Evolutionary conservation across 2,888 invertebrate genomes (phyloP).

Genomic region (Callimorpha dominula): DNA sequence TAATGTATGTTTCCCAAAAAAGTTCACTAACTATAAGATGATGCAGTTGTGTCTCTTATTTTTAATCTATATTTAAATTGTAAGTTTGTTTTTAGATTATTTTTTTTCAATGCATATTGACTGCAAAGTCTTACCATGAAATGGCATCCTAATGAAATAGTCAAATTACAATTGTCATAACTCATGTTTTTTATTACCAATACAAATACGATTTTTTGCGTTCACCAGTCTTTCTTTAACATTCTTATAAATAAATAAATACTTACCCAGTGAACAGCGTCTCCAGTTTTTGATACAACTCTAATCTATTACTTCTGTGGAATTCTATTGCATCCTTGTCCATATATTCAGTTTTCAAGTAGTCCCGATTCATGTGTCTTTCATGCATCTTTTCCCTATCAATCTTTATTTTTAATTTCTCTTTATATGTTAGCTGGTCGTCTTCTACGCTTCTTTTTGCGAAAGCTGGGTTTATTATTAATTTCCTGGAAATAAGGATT

Average conservation of each 20-base stretch:
- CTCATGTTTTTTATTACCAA: too few species aligned
- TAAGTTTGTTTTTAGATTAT: too few species aligned
- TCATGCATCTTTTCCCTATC: slow-evolving; percentile 75
- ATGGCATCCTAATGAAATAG: too few species aligned
- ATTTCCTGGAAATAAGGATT: slow-evolving; percentile 55
- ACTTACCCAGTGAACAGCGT: slow-evolving; percentile 88
- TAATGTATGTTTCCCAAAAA: too few species aligned
- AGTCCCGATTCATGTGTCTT: slow-evolving; percentile 61
- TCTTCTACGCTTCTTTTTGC: slow-evolving; percentile 72
- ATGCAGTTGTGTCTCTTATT: too few species aligned
- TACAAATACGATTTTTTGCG: too few species aligned
- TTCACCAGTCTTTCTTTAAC: not conserved
- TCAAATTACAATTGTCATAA: too few species aligned
- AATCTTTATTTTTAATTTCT: slow-evolving; percentile 73
- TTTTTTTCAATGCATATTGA: too few species aligned
- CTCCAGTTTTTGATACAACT: slow-evolving; percentile 88
- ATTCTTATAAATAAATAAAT: not conserved
- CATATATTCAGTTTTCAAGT: slow-evolving; percentile 65
- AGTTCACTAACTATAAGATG: too few species aligned
- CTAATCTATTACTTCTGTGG: slow-evolving; percentile 88
- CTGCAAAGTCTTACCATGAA: too few species aligned
- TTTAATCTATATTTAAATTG: too few species aligned
- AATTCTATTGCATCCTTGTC: slow-evolving; percentile 74
- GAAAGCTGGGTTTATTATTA: slow-evolving; percentile 73
- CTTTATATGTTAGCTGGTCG: slow-evolving; percentile 63